Conservation (phyloP, 2,888 invertebrate genomes). For the Pinctada fucata region DNA sequence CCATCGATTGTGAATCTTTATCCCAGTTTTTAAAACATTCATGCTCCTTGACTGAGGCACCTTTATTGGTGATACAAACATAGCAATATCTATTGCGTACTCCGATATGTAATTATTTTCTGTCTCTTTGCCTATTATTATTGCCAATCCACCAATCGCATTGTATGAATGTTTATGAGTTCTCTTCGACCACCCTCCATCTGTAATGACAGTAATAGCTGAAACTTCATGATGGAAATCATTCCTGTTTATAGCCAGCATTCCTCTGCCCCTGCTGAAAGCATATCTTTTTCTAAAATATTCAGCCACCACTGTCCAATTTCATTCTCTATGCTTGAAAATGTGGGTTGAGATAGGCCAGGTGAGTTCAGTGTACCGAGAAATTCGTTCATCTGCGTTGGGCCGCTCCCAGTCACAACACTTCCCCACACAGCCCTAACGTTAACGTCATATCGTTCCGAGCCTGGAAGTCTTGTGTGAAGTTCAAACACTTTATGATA, state of each 20-base stretch:
- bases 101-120: background rate
- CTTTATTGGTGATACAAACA: background rate
- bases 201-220: slow-evolving; percentile 37
- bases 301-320: no score
- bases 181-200: no score
- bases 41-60: slow-evolving; percentile 4
- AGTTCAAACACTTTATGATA: no score
- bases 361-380: slow-evolving; percentile 7
- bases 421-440: slow-evolving; percentile 7
- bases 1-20: slow-evolving; percentile 35
- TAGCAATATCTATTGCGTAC: no score
- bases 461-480: no score
- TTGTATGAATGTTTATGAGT: slow-evolving; percentile 36
- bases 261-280: slow-evolving; percentile 32
- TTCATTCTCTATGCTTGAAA: no score
- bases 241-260: slow-evolving; percentile 31
- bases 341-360: background rate
- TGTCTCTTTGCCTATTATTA: slow-evolving; percentile 42
- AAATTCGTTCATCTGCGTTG: slow-evolving; percentile 16
- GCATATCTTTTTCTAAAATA: background rate
- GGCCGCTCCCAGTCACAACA: slow-evolving; percentile 20
- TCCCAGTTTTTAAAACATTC: no score
- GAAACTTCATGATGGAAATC: slow-evolving; percentile 42
- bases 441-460: slow-evolving; percentile 3
- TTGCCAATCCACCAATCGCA: slow-evolving; percentile 45